Evolutionary conservation across 1,140 invertebrate genomes (phyloP).

Genomic region (Drosophila elegans): DNA sequence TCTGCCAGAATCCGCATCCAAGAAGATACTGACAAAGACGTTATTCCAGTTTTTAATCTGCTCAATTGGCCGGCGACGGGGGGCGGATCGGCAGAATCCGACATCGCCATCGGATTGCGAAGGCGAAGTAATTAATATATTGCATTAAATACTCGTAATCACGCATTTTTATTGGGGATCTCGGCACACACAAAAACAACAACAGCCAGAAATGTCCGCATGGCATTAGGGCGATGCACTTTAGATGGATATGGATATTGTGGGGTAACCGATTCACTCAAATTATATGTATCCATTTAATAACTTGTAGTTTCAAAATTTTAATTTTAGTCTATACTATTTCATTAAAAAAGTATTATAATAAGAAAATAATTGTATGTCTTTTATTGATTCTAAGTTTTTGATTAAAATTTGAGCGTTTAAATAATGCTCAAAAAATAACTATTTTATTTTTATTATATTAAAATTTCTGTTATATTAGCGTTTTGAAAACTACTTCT

Average conservation of each 20-base stretch:
- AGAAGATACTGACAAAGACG: constrained; percentile 67
- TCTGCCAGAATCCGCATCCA: constrained; percentile 32
- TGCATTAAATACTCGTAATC: constrained; percentile 73
- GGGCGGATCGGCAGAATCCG: constrained; percentile 1
- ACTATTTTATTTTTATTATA: no score
- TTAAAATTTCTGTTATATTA: no score
- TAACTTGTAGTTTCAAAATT: no score
- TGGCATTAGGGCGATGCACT: constrained; percentile 51
- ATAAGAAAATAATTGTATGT: no score
- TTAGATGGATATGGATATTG: not conserved
- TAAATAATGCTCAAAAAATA: no score
- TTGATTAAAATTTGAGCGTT: no score
- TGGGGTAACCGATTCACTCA: not conserved
- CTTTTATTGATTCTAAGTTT: no score
- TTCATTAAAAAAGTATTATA: no score
- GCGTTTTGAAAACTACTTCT: no score
- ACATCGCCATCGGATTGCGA: constrained; percentile 35
- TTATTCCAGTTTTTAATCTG: constrained; percentile 82
- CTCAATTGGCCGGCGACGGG: constrained; percentile 10
- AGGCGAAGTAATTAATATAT: constrained; percentile 73
- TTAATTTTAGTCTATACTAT: no score
- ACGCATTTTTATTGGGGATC: constrained; percentile 62
- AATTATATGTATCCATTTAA: no score
- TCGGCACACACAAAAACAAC: constrained; percentile 23
- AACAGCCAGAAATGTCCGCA: constrained; percentile 7